These are phyloP conservation scores for Harpagoxenus sublaevis DNA, from an alignment of 2,888 invertebrate species.

Conservation along the genomic window DNA sequence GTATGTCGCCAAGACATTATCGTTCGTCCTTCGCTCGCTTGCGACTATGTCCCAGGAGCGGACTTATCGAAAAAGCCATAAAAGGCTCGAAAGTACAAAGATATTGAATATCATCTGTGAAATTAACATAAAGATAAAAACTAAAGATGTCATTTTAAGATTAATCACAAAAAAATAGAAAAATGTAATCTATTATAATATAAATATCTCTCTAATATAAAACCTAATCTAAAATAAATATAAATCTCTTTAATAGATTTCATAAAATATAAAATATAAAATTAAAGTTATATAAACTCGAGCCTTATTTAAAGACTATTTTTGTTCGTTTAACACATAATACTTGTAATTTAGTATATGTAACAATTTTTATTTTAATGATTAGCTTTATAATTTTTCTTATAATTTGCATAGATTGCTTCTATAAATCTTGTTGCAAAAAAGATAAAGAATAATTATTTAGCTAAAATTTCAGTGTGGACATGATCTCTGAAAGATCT, in stretches of 20 bases:
- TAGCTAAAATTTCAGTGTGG: not conserved
- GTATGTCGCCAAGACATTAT: constrained; percentile 77
- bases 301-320: not conserved
- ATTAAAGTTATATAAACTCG: not conserved
- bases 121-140: not conserved
- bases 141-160: not conserved
- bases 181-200: too few species aligned
- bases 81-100: not conserved
- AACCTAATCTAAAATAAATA: not conserved
- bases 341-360: not conserved
- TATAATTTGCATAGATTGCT: not conserved
- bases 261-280: constrained; percentile 7
- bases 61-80: not conserved
- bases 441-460: not conserved
- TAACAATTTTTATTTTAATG: not conserved
- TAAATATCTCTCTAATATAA: not conserved
- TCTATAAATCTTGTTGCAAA: not conserved
- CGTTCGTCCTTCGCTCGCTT: constrained; percentile 73
- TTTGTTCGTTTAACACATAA: not conserved
- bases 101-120: not conserved
- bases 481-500: not conserved
- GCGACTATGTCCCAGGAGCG: constrained; percentile 62
- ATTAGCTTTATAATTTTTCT: not conserved
- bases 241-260: not conserved
- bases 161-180: not conserved